Evolutionary conservation across 2,113 vertebrate genomes (phyloP), one percentile per base, ranked within the genome.

Genomic region (Egretta garzetta): DNA sequence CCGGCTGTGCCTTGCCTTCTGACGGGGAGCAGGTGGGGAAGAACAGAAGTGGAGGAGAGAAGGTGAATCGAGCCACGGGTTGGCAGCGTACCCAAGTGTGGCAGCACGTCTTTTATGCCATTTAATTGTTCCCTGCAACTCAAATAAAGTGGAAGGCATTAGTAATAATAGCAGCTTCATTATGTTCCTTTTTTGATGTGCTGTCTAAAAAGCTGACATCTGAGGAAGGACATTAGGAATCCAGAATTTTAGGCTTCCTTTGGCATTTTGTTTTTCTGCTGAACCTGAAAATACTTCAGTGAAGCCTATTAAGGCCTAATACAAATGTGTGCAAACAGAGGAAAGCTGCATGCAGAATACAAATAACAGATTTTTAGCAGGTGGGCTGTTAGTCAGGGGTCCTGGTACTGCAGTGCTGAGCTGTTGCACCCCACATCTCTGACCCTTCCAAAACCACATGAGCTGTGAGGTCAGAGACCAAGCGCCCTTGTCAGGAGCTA

Each of bases 71-170:
- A 80, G 81, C 56, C 1, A 3, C 95, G 26, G 53, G 21, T 58
- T 73, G 92, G 92, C 67, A 45, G 71, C 6, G 0, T 71, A 73
- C 87, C 75, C 14, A 8, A 88, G 82, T 10, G 63, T 27, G 32
- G 67, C 90, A 80, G 87, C 47, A 6, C 33, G 18, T 92, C 90
- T 52, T 83, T 90, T 72, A 37, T 90, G 95, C 75, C 11, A 2
- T 62, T 39, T 90, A 97, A 97, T 95, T 94, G 92, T 92, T 94
- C 74, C 66, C 71, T 88, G 85, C 90, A 50, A 95, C 59, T 90
- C 6, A 0, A 58, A 88, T 92, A 74, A 62, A 90, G 81, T 73
- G 90, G 55, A 80, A 93, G 43, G 45, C 92, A 86, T 94, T 88
- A 93, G 85, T 66, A 93, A 77, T 94, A 96, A 93, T 62, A 96